Base-by-base conservation (phyloP, 2,888 invertebrate species). In the Linyphia triangularis region DNA sequence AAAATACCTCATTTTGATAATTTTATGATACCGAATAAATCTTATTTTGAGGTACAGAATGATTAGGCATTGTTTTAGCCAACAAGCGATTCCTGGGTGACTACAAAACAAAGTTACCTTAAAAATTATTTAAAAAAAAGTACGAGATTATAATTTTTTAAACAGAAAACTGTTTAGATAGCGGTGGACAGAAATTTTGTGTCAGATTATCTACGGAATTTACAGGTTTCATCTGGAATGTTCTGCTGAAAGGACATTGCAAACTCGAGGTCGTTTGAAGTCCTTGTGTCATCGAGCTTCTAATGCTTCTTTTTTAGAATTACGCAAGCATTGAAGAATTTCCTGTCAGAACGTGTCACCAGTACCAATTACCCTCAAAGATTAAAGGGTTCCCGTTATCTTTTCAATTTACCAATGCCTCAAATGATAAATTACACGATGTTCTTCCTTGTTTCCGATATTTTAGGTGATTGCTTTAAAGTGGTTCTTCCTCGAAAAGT, bases 311-410 rank as follows among this genome's bases (percentile, higher is more conserved):
- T n/a, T n/a, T n/a, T n/a, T n/a, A n/a, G 37, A 77, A 63, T 26
- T 61, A 16, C 24, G 24, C 24, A 77, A 30, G 16, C n/a, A 2
- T 10, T 10, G 33, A 59, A 16, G 10, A 59, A 26, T 40, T 77
- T 77, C 77, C 40, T 63, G 59, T 63, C 57, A 7, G 61, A 63
- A 63, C 63, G 61, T 40, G 40, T 40, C 40, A 37, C 26, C 24
- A n/a, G 51, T 77, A 6, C 37, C 77, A 63, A 63, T 63, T 63
- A 63, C n/a, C 16, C 9, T 10, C 24, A 33, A n/a, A 40, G 63
- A 63, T 61, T 26, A 63, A 63, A 63, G 9, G 37, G 3, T 16
- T 61, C 37, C 61, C 16, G 5, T 51, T 51, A 51, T 51, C 51
- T 51, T 2, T 51, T 13, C 13, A 33, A 33, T 33, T 13, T n/a